Evolutionary conservation across 2,888 invertebrate genomes (phyloP), one percentile per base, ranked within the genome.

Genomic region (Perizoma flavofasciatum): DNA sequence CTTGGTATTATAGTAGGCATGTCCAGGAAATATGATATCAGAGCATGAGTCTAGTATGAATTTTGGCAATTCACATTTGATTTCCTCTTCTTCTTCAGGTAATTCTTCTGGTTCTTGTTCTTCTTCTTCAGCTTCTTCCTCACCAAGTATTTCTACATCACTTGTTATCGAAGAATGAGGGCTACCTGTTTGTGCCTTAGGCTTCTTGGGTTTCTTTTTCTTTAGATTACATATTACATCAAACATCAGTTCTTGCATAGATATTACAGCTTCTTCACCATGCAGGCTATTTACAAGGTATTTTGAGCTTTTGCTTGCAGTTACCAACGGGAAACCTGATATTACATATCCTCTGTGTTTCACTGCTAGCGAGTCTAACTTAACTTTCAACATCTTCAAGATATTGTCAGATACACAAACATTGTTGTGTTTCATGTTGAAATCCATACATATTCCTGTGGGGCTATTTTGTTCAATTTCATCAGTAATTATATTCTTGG

Each of bases 261-360:
- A 61, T 35, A 66, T 34, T 48, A 83, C 22, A 39, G 86, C 78
- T 66, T 86, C 88, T 79, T 92, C 92, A 22, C 81, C 73, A 73
- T 76, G 52, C 49, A 88, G 70, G 46, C 71, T 68, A 52, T 74
- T 65, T 39, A 77, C 65, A 35, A 81, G 70, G 67, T 73, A 78
- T 63, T 75, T 65, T 37, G 74, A 59, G 47, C 67, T 72, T 66
- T 69, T 77, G 55, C 54, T 73, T 50, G 92, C 89, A 4, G 93
- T 88, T n/a, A 95, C 86, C 41, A 95, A 76, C 22, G 95, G 95
- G 63, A 95, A 82, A 6, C 95, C 95, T 59, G 94, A 94, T 66
- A 95, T 78, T 4, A 95, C 90, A 86, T 94, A 95, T 6, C 95
- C 95, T 73, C 94, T 85, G 71, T 95, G 93, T 69, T 83, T 77